phyloP scores from a whole-genome alignment of 2,113 vertebrate genomes.

The Aviceda subcristata region DNA sequence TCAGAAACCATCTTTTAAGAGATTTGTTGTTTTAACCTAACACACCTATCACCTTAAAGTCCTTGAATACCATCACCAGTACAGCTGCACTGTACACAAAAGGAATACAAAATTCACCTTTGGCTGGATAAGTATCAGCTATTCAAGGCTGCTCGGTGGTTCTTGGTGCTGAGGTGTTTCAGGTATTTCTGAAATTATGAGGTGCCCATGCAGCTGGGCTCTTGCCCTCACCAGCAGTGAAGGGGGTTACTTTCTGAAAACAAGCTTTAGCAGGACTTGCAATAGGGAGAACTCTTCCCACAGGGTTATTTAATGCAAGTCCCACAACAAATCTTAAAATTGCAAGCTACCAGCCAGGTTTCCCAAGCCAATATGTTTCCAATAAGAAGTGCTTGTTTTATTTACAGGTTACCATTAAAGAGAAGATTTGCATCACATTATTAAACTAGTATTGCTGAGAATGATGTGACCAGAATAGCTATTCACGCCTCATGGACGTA shows the following conservation, averaged over 20 bases:
- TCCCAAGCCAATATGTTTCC: not conserved
- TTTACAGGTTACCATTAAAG: not conserved
- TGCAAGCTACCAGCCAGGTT: not conserved
- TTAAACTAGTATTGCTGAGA: slow-evolving; percentile 25
- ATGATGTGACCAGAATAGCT: slow-evolving; percentile 23
- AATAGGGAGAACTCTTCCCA: not conserved
- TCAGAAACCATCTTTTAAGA: not conserved
- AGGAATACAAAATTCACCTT: not conserved
- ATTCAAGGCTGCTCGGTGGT: not conserved
- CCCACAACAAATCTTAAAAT: not conserved
- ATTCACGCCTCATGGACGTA: not conserved
- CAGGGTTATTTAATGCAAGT: not conserved
- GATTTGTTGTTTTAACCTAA: not conserved
- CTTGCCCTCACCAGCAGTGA: not conserved
- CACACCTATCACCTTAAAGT: not conserved
- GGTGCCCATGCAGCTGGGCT: not conserved
- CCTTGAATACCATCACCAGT: not conserved
- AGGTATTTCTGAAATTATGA: not conserved
- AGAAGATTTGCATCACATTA: not conserved
- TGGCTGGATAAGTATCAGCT: not conserved
- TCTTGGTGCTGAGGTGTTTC: not conserved
- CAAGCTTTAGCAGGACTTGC: not conserved
- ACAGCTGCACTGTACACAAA: not conserved
- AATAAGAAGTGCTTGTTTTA: not conserved
- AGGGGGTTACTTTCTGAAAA: not conserved